phyloP scores from a whole-genome alignment of 2,888 invertebrate species.

The Argyresthia goedartella region DNA sequence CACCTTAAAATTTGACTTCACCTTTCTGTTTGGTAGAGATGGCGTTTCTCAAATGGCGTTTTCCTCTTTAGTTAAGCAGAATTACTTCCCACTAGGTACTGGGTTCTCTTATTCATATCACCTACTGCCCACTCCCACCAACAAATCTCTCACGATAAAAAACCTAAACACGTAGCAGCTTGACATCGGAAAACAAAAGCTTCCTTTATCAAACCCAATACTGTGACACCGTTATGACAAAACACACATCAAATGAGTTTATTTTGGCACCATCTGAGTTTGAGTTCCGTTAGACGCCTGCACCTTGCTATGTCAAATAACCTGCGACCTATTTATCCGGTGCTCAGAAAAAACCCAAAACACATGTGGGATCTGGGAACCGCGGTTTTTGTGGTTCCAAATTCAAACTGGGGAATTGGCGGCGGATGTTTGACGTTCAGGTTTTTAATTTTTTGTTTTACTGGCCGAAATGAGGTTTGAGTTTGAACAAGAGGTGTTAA shows the following conservation, averaged over 20 bases:
- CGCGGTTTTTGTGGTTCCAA: slow-evolving; percentile 41
- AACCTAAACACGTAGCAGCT: slow-evolving; percentile 22
- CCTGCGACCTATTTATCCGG: slow-evolving; percentile 67
- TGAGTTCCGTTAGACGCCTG: slow-evolving; percentile 52
- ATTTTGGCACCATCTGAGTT: slow-evolving; percentile 37
- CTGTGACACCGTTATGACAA: slow-evolving; percentile 38
- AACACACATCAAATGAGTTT: slow-evolving; percentile 36
- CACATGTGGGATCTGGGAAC: slow-evolving; percentile 52
- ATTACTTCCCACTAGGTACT: too few relatives aligned
- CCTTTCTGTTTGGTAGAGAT: too few relatives aligned
- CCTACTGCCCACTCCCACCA: too few relatives aligned
- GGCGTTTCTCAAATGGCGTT: too few relatives aligned
- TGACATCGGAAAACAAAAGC: slow-evolving; percentile 38
- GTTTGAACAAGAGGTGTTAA: neutral
- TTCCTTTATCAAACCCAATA: slow-evolving; percentile 34
- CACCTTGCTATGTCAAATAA: slow-evolving; percentile 67
- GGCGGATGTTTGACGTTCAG: slow-evolving; percentile 50
- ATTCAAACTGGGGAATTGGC: slow-evolving; percentile 18
- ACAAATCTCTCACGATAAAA: too few relatives aligned
- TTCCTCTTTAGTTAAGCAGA: too few relatives aligned
- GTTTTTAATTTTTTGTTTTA: slow-evolving; percentile 3
- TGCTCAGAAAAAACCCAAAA: slow-evolving; percentile 38
- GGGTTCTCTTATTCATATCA: too few relatives aligned
- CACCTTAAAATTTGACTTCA: too few relatives aligned
- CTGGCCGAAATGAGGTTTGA: neutral